Percentiles rank a stretch among this genome's conserved stretches.
phyloP scores from a whole-genome alignment of 1,140 invertebrate genomes.

The Drosophila funebris region DNA sequence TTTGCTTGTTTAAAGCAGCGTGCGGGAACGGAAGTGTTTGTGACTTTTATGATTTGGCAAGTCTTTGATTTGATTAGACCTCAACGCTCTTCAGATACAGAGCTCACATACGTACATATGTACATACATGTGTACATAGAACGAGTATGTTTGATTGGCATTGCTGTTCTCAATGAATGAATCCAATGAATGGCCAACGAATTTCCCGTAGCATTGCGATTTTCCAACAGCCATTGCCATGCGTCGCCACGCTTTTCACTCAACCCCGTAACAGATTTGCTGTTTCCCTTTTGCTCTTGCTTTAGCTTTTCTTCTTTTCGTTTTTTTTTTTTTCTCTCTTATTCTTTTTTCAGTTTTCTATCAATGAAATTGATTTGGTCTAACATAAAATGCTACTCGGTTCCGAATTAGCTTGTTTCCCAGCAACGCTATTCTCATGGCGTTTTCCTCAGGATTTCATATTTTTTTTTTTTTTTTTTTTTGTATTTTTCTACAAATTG shows the following conservation, averaged over 20 bases:
- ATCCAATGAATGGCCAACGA: conserved; percentile 65
- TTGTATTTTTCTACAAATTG: conserved; percentile 48
- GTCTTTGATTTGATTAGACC: conserved; percentile 75
- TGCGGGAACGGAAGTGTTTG: conserved; percentile 55
- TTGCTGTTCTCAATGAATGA: conserved; percentile 56
- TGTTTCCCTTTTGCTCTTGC: conserved; percentile 2
- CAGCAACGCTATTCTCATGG: conserved; percentile 31
- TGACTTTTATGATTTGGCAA: conserved; percentile 55
- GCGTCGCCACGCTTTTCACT: conserved; percentile 2
- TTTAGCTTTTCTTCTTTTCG: background rate
- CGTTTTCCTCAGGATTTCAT: background rate
- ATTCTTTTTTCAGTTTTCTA: conserved; percentile 34
- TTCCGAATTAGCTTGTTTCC: conserved; percentile 64
- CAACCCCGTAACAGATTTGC: background rate
- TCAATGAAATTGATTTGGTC: conserved; percentile 64
- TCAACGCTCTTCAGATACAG: conserved; percentile 13
- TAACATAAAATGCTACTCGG: conserved; percentile 43
- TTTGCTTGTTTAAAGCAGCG: conserved; percentile 19
- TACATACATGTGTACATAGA: background rate
- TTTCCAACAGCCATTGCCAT: conserved; percentile 1
- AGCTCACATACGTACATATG: background rate
- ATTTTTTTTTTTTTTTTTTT: conserved; percentile 5
- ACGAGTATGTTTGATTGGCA: conserved; percentile 51
- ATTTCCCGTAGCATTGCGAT: conserved; percentile 19
- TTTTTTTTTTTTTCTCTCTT: background rate